Percentiles rank a stretch among this genome's conserved stretches.
Evolutionary conservation across 2,113 vertebrate species (phyloP).

Genomic region (Malurus alboscapulatus): DNA sequence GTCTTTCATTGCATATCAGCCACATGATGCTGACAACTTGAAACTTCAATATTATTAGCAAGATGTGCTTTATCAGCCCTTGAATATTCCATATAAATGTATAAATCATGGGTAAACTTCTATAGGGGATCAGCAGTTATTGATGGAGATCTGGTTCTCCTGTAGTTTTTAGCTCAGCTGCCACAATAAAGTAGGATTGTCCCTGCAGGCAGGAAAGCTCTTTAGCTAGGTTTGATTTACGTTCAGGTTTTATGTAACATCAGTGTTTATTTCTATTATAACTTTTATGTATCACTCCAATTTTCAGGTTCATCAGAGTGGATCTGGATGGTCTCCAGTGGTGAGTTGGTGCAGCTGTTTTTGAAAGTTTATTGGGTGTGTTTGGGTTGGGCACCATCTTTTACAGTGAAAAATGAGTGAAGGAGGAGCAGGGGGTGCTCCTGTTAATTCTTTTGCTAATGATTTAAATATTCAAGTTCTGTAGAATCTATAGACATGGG

Average conservation of each 20-base stretch:
- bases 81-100: neutral
- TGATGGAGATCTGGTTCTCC: neutral
- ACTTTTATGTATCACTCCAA: neutral
- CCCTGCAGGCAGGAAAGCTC: neutral
- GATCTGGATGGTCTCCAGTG: conserved; percentile 98
- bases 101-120: neutral
- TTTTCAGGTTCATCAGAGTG: conserved; percentile 93
- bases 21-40: neutral
- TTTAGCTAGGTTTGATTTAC: neutral
- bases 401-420: accelerated
- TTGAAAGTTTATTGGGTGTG: neutral
- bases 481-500: accelerated
- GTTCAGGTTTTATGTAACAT: accelerated
- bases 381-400: neutral
- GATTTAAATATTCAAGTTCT: neutral
- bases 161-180: neutral
- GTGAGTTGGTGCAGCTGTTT: conserved; percentile 74
- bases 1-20: accelerated
- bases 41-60: neutral
- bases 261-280: neutral
- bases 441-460: neutral
- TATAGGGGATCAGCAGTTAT: accelerated
- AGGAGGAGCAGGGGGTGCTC: neutral
- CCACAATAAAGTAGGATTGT: neutral
- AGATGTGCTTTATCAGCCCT: neutral